Conservation (phyloP, 2,888 invertebrate genomes). For the Asteroscopus sphinx region DNA sequence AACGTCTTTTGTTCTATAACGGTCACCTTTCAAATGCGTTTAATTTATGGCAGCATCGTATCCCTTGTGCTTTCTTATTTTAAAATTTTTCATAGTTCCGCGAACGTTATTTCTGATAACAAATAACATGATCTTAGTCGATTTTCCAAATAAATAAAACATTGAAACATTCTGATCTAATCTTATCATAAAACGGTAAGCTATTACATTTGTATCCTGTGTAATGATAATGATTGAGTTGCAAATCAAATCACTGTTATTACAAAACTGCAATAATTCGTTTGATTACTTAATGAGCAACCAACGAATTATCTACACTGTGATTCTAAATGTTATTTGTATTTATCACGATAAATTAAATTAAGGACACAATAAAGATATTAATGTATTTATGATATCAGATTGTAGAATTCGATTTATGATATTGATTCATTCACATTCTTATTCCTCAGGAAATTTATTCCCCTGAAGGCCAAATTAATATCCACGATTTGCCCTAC, state of each 20-base stretch:
- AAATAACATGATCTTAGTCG: slow-evolving; percentile 29
- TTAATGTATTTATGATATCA: neutral
- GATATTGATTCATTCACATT: neutral
- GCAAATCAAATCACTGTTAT: neutral
- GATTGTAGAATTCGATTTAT: neutral
- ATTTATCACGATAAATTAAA: neutral
- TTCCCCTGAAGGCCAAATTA: too few species aligned
- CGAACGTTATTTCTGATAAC: slow-evolving; percentile 48
- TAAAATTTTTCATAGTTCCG: slow-evolving; percentile 47
- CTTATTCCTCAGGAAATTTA: neutral
- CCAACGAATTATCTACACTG: neutral
- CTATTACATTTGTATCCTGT: neutral
- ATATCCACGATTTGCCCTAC: too few species aligned
- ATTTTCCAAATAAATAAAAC: slow-evolving; percentile 9
- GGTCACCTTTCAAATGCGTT: slow-evolving; percentile 50
- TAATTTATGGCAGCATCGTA: slow-evolving; percentile 53
- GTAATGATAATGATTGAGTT: neutral
- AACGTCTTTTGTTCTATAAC: slow-evolving; percentile 62
- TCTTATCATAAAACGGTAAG: neutral
- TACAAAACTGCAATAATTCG: neutral
- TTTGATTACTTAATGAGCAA: neutral
- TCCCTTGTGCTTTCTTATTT: slow-evolving; percentile 50
- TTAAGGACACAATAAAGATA: neutral
- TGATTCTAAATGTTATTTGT: neutral
- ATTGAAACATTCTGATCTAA: slow-evolving; percentile 9